Evolutionary conservation across 2,797 vertebrate genomes (phyloP).

Genomic region (Vespertilio murinus): DNA sequence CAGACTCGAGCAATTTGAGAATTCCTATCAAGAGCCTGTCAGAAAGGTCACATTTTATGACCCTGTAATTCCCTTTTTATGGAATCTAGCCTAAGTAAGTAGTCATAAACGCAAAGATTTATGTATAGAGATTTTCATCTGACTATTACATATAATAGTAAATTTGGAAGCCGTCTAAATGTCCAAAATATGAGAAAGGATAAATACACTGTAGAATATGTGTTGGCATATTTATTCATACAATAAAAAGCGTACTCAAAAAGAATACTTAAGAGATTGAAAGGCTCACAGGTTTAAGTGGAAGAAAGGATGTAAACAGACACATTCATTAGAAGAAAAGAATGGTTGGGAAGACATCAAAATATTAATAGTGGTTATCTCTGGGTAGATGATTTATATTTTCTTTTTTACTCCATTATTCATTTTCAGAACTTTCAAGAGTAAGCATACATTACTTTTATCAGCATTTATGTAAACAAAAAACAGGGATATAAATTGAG

Average conservation of each 20-base stretch:
- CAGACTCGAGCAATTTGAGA: conserved; percentile 2
- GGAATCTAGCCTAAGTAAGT: conserved; percentile 50
- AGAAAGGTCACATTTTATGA: conserved; percentile 74
- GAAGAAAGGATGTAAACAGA: conserved; percentile 24
- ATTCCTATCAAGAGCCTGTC: conserved; percentile 63
- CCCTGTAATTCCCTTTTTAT: conserved; percentile 53
- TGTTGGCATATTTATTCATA: conserved; percentile 62
- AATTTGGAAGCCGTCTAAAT: conserved; percentile 62
- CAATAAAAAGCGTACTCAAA: conserved; percentile 60
- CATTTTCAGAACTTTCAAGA: conserved; percentile 45
- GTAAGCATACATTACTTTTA: conserved; percentile 29
- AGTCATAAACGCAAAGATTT: conserved; percentile 71
- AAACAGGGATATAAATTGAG: neutral
- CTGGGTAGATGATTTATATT: conserved; percentile 45
- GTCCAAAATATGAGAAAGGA: conserved; percentile 54
- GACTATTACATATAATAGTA: conserved; percentile 64
- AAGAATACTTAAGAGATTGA: conserved; percentile 47
- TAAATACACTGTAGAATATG: conserved; percentile 62
- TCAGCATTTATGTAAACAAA: neutral
- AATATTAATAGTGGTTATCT: conserved; percentile 56
- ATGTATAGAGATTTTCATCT: conserved; percentile 60
- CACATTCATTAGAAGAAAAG: conserved; percentile 51
- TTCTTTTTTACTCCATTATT: conserved; percentile 58
- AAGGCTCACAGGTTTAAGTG: conserved; percentile 8
- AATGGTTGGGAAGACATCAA: conserved; percentile 51